A percentile compares a stretch with the other conserved stretches of the same genome.
Evolutionary conservation across 2,888 invertebrate genomes (phyloP).

Genomic region (Yponomeuta cagnagella): DNA sequence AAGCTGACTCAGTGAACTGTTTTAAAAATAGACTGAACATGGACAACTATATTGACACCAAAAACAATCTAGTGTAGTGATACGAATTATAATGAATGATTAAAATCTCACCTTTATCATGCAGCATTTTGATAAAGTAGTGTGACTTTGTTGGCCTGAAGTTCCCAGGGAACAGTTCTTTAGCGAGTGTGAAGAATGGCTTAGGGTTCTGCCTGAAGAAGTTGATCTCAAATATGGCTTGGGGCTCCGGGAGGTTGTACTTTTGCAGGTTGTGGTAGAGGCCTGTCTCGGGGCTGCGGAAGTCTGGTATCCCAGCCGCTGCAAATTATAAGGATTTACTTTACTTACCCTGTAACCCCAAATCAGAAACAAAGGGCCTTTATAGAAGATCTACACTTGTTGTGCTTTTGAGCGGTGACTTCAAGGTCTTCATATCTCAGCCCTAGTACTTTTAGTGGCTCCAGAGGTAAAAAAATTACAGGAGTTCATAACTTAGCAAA

Average conservation of each 20-base stretch:
- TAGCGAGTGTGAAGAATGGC: conserved; percentile 94
- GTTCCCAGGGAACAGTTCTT: conserved; percentile 90
- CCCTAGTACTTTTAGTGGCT: too few relatives aligned
- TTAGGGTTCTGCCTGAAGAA: conserved; percentile 92
- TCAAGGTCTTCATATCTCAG: too few relatives aligned
- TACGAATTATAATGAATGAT: background rate
- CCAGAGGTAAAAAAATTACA: too few relatives aligned
- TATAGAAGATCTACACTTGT: too few relatives aligned
- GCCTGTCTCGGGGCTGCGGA: conserved; percentile 93
- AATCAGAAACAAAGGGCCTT: too few relatives aligned
- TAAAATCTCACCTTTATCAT: conserved; percentile 80
- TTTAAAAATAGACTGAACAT: too few relatives aligned
- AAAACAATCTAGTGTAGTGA: too few relatives aligned
- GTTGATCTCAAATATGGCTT: conserved; percentile 93
- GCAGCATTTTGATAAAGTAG: conserved; percentile 90
- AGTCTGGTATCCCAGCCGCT: conserved; percentile 98
- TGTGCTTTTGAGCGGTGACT: too few relatives aligned
- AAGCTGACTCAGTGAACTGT: too few relatives aligned
- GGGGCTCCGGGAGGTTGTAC: conserved; percentile 93
- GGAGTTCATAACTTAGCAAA: too few relatives aligned
- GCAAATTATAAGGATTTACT: conserved; percentile 31
- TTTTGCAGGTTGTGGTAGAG: conserved; percentile 93
- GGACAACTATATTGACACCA: too few relatives aligned
- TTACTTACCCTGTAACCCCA: background rate
- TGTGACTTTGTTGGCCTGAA: conserved; percentile 94